These are phyloP conservation scores for Pollimyrus isidori DNA, from an alignment of 2,113 vertebrate genomes.

Conservation along the genomic window DNA sequence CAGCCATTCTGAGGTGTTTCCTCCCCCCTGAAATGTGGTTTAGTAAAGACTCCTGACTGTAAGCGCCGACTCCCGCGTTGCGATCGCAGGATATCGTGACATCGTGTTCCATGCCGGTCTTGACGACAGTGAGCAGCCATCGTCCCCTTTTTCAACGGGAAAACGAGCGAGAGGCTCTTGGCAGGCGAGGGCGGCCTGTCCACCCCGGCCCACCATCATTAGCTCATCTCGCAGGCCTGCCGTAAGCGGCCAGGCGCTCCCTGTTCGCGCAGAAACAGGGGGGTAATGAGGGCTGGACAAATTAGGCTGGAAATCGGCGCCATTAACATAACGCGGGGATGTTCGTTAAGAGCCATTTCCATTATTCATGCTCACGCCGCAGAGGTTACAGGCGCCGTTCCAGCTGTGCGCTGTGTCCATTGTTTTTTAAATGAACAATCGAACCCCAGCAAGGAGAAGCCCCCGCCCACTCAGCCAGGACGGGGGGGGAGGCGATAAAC, in stretches of 20 bases:
- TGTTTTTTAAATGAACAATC: neutral
- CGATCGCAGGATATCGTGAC: neutral
- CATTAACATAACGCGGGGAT: constrained; percentile 82
- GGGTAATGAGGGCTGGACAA: constrained; percentile 69
- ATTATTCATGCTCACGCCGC: constrained; percentile 89
- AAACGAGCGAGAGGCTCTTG: neutral
- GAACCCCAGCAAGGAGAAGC: neutral
- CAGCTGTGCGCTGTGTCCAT: constrained; percentile 66
- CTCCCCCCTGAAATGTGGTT: neutral
- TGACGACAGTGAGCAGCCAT: no score
- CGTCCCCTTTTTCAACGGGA: neutral
- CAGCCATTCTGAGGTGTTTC: neutral
- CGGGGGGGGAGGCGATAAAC: neutral
- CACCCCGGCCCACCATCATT: neutral
- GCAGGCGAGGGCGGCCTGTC: no score
- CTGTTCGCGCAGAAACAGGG: constrained; percentile 67
- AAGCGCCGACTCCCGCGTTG: neutral
- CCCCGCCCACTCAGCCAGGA: neutral
- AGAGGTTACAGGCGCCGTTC: constrained; percentile 72
- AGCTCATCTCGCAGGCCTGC: constrained; percentile 23
- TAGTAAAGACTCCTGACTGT: neutral
- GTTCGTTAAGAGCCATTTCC: constrained; percentile 85
- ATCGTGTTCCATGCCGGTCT: no score
- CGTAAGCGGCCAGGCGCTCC: constrained; percentile 66
- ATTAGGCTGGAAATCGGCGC: constrained; percentile 78